Percentiles rank a stretch among this genome's conserved stretches.
phyloP scores from a whole-genome alignment of 1,140 invertebrate species.

The Hycleus cichorii region DNA sequence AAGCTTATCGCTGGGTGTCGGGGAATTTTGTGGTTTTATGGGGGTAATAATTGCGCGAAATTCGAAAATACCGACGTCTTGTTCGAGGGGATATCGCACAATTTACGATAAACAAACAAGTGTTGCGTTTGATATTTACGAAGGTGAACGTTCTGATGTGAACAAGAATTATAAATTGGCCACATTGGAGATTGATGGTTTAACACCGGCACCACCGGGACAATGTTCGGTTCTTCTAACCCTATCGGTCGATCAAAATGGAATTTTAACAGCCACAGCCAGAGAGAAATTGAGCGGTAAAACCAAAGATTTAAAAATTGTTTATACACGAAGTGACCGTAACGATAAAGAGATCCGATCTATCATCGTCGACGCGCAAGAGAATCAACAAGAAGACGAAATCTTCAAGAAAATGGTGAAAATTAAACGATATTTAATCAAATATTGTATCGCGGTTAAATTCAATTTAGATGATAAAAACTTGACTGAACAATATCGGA shows the following conservation, averaged over 20 bases:
- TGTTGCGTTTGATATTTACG: slow-evolving; percentile 40
- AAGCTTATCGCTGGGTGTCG: slow-evolving; percentile 17
- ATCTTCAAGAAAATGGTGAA: background rate
- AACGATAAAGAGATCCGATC: background rate
- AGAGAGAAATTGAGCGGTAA: background rate
- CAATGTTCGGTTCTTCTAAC: background rate
- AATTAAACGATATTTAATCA: background rate
- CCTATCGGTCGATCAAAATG: background rate
- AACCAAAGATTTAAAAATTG: background rate
- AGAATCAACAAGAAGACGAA: background rate
- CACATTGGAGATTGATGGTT: background rate
- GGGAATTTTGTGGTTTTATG: slow-evolving; percentile 16
- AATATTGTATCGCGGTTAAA: background rate
- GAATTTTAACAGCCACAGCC: background rate
- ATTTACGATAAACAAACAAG: background rate
- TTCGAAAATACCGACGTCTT: background rate
- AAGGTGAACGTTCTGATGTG: background rate
- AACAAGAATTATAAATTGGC: background rate
- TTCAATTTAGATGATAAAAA: background rate
- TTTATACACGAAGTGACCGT: background rate
- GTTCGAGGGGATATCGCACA: background rate
- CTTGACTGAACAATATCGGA: background rate
- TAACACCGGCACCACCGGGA: background rate
- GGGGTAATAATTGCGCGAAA: slow-evolving; percentile 33
- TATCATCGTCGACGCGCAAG: background rate